Percentiles rank a stretch among this genome's conserved stretches.
These are phyloP conservation scores for Cheilosia grossa DNA, from an alignment of 2,888 invertebrate species.

Conservation along the genomic window DNA sequence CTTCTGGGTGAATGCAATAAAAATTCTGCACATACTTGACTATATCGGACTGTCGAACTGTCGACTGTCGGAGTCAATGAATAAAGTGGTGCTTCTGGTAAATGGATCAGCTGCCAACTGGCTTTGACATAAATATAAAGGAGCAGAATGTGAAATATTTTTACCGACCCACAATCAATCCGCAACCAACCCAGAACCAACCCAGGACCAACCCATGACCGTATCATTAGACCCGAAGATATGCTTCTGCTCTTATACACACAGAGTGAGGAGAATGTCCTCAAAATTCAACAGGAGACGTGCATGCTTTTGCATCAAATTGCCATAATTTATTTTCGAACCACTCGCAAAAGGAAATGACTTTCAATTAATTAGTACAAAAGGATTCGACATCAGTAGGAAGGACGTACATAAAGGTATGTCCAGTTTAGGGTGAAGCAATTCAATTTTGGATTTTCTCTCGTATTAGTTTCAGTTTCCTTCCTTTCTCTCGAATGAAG, in stretches of 20 bases:
- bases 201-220: background rate
- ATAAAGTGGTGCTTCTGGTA: constrained; percentile 2
- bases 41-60: constrained; percentile 20
- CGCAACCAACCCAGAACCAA: too few species aligned
- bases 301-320: constrained; percentile 47
- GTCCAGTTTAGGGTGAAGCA: constrained; percentile 19
- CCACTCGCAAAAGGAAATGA: constrained; percentile 52
- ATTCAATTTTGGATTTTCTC: constrained; percentile 58
- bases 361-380: constrained; percentile 64
- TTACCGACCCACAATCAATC: too few species aligned
- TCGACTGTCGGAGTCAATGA: constrained; percentile 23
- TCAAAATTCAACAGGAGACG: constrained; percentile 44
- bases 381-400: constrained; percentile 33
- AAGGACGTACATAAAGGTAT: background rate
- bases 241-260: background rate
- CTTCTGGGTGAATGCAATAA: constrained; percentile 44
- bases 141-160: constrained; percentile 57
- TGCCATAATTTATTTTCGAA: constrained; percentile 64
- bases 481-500: constrained; percentile 13
- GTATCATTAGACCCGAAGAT: constrained; percentile 33
- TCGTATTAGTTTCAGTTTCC: constrained; percentile 45
- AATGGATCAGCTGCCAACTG: constrained; percentile 37
- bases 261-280: constrained; percentile 6
- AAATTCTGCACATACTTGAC: constrained; percentile 35
- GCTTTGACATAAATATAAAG: constrained; percentile 6